Evolutionary conservation across 37 sponge, comb jelly and placozoan genomes (phyloP).

Genomic region (Cladorhizidae sp.): DNA sequence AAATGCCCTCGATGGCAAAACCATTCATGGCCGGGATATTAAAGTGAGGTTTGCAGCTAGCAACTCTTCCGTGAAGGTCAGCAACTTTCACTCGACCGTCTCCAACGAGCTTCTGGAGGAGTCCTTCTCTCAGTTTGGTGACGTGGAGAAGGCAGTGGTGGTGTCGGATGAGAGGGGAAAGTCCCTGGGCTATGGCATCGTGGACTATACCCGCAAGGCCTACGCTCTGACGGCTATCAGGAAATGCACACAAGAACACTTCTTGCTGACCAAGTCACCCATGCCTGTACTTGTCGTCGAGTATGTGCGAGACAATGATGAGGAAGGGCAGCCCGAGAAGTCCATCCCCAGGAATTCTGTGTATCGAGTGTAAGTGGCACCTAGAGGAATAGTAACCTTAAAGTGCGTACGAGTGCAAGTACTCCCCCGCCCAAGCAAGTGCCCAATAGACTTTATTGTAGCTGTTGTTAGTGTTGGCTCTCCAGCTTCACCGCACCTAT

Average conservation of each 20-base stretch:
- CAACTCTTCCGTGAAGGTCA: constrained; percentile 78
- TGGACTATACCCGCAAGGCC: constrained; percentile 78
- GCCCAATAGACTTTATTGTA: no score
- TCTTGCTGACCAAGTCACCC: constrained; percentile 75
- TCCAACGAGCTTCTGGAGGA: constrained; percentile 87
- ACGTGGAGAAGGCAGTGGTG: constrained; percentile 84
- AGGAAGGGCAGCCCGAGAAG: constrained; percentile 78
- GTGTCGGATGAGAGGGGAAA: constrained; percentile 85
- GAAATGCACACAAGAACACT: constrained; percentile 60
- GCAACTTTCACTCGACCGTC: constrained; percentile 72
- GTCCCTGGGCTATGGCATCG: constrained; percentile 84
- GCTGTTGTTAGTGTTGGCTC: no score
- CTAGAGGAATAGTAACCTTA: no score
- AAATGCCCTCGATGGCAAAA: constrained; percentile 68
- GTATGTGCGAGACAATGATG: constrained; percentile 51
- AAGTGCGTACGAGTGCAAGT: no score
- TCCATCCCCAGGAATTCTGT: constrained; percentile 23
- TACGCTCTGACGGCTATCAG: constrained; percentile 63
- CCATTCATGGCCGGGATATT: constrained; percentile 60
- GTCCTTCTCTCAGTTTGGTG: constrained; percentile 86
- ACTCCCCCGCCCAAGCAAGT: no score
- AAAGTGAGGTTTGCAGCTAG: constrained; percentile 90
- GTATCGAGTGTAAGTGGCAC: constrained; percentile 41
- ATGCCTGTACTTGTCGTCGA: constrained; percentile 79
- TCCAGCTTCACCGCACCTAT: no score